Percentiles rank a stretch among this genome's conserved stretches.
These are phyloP conservation scores for Cherax destructor DNA, from an alignment of 1,140 invertebrate species.

Conservation along the genomic window DNA sequence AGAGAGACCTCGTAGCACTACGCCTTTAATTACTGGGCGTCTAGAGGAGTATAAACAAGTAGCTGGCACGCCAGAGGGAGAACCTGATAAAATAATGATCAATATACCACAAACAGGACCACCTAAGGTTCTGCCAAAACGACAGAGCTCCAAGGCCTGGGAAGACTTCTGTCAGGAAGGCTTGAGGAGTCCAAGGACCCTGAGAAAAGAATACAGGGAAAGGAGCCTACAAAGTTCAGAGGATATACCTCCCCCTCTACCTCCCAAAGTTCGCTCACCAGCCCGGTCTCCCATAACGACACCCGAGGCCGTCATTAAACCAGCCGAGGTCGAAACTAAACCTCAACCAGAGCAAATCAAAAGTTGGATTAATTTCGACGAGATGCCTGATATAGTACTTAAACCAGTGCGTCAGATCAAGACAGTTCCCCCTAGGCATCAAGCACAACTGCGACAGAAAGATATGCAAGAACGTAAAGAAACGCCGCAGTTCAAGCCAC, in stretches of 20 bases:
- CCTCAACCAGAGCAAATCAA: conserved; percentile 41
- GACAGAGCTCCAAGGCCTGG: conserved; percentile 78
- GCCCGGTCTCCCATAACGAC: conserved; percentile 75
- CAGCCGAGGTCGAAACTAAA: not conserved
- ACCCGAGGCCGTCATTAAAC: not conserved
- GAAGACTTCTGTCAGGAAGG: conserved; percentile 81
- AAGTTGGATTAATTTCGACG: conserved; percentile 90
- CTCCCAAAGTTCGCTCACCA: conserved; percentile 65
- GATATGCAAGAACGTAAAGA: not conserved
- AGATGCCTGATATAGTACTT: conserved; percentile 82
- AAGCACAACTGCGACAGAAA: conserved; percentile 22
- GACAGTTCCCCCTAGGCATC: conserved; percentile 61
- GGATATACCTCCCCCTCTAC: conserved; percentile 68
- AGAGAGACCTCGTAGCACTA: conserved; percentile 89
- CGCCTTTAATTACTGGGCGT: conserved; percentile 85
- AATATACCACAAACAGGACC: conserved; percentile 71
- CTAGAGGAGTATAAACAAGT: conserved; percentile 82
- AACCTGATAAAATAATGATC: conserved; percentile 74
- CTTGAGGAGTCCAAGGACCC: conserved; percentile 76
- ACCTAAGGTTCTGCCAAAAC: conserved; percentile 73
- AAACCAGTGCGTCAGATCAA: conserved; percentile 71
- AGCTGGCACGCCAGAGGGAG: conserved; percentile 71
- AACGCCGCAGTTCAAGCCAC: not conserved
- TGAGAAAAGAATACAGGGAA: conserved; percentile 73
- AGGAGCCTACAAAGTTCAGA: conserved; percentile 61